phyloP scores from a whole-genome alignment of 2,888 invertebrate species.

The Leptopilina myrica region DNA sequence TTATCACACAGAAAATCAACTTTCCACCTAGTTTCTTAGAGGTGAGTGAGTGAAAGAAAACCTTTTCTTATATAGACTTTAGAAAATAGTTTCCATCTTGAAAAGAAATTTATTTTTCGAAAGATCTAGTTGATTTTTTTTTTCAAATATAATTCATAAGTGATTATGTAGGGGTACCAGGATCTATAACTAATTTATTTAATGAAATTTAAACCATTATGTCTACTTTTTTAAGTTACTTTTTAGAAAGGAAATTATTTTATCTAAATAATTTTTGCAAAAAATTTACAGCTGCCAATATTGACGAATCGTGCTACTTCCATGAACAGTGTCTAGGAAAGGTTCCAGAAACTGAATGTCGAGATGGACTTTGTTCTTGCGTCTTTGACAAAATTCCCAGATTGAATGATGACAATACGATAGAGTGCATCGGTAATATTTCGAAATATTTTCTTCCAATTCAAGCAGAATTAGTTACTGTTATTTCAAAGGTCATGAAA shows the following conservation, averaged over 20 bases:
- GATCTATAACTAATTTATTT: no score
- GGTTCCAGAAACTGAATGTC: constrained; percentile 87
- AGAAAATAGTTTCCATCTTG: background rate
- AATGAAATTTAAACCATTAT: no score
- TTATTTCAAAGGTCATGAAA: no score
- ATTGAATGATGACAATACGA: constrained; percentile 83
- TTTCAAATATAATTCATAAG: no score
- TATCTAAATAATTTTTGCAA: background rate
- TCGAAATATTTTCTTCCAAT: background rate
- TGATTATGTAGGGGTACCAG: no score
- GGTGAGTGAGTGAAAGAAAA: background rate
- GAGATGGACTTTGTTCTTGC: constrained; percentile 87
- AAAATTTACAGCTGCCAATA: constrained; percentile 81
- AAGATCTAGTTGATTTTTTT: no score
- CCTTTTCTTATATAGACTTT: background rate
- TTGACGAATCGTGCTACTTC: constrained; percentile 90
- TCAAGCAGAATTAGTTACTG: background rate
- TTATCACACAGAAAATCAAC: constrained; percentile 14
- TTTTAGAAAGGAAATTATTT: no score
- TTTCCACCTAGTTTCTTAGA: constrained; percentile 3
- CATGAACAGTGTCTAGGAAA: constrained; percentile 89
- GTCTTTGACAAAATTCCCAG: constrained; percentile 87
- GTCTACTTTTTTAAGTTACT: no score
- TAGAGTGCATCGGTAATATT: constrained; percentile 85
- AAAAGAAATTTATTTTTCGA: background rate